Evolutionary conservation across 2,113 vertebrate genomes (phyloP), one percentile per base, ranked within the genome.

Genomic region (Phalacrocorax pelagicus): DNA sequence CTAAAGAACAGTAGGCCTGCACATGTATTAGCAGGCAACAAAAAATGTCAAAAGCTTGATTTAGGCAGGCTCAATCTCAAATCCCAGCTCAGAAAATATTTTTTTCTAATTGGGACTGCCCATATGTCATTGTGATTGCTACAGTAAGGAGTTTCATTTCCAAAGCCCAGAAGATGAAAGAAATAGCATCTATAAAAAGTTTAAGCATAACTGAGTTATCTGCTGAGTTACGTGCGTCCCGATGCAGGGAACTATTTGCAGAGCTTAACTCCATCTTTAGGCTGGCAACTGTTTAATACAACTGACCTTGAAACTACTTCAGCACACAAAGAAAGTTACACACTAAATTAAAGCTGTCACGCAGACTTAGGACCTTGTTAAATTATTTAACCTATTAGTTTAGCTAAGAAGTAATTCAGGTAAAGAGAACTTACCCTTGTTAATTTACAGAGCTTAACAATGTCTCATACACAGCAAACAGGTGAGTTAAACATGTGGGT

Each of bases 381-480:
- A 92, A 90, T 86, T 82, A 85, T 92, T 94, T 94, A 92, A 72
- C 87, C 70, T 95, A 44, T 88, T 93, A 72, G 49, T 26, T n/a
- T 49, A 94, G 54, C 62, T 66, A 24, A 80, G 70, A 88, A 62
- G 92, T 94, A 63, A 92, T 91, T 88, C 67, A 73, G 34, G 78
- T 72, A 69, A 87, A 72, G 65, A 65, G 17, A 80, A 58, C 12
- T 74, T 91, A 69, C 38, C 12, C 20, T 10, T 69, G 36, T 54
- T 96, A 61, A 42, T 94, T 90, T 94, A 80, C 73, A 62, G 27
- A 77, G 34, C 27, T 82, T 40, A 90, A 67, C 78, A 63, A 23
- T 54, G 32, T 51, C 58, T 82, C 40, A 5, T 61, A 42, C 10
- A 61, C 46, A 51, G 34, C 44, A 82, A 69, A 61, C 30, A 77